A percentile compares a stretch with the other conserved stretches of the same genome.
These are phyloP conservation scores for Streptopelia turtur DNA, from an alignment of 2,797 vertebrate species.

Conservation along the genomic window DNA sequence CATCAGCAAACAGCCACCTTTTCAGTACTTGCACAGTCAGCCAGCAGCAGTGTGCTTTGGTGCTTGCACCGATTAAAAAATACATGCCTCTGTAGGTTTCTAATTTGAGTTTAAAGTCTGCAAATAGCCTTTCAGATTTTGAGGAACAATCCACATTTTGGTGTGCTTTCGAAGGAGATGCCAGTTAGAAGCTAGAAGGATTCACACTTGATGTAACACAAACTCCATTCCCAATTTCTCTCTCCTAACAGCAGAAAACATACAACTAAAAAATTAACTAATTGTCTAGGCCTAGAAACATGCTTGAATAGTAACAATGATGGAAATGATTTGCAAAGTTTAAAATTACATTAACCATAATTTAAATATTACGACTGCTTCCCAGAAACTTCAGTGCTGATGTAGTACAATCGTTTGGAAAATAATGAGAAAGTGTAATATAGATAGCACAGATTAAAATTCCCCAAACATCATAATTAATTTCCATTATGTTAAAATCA, in stretches of 20 bases:
- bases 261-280: constrained; percentile 44
- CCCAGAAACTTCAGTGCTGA: constrained; percentile 78
- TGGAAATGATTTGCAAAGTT: constrained; percentile 69
- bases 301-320: constrained; percentile 67
- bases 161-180: constrained; percentile 52
- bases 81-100: background rate
- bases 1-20: background rate
- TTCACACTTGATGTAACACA: constrained; percentile 53
- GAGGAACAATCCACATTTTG: constrained; percentile 66
- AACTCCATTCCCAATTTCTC: constrained; percentile 9
- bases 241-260: constrained; percentile 44
- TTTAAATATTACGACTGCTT: constrained; percentile 79
- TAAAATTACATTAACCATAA: constrained; percentile 78
- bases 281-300: constrained; percentile 73
- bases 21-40: background rate
- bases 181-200: constrained; percentile 24
- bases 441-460: constrained; percentile 64
- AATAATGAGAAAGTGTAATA: constrained; percentile 62
- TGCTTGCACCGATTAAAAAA: background rate
- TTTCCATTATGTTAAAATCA: constrained; percentile 67
- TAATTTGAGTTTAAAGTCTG: background rate
- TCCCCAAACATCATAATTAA: constrained; percentile 27
- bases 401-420: constrained; percentile 75
- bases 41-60: constrained; percentile 49
- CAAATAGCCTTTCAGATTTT: background rate